Conservation (phyloP, 2,888 invertebrate genomes). For the Marronus borbonicus region DNA sequence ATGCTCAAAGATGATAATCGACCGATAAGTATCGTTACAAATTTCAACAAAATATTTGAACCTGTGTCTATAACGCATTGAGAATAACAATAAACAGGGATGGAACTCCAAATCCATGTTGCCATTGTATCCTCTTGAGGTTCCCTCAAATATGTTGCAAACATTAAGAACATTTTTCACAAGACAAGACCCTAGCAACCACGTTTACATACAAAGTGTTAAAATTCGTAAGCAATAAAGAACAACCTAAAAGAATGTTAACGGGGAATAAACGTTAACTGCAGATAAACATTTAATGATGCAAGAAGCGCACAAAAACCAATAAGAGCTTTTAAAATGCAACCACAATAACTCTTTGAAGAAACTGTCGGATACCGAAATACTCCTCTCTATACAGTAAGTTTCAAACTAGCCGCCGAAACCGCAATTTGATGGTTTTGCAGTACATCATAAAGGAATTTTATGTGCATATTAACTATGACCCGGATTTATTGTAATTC, state of each 20-base stretch:
- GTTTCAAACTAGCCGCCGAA: slow-evolving; percentile 4
- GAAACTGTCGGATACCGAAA: not conserved
- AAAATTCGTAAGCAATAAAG: no score
- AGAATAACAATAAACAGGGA: no score
- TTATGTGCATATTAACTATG: not conserved
- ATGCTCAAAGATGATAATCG: no score
- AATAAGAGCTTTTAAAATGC: not conserved
- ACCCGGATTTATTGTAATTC: slow-evolving; percentile 1
- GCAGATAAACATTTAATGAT: slow-evolving; percentile 2
- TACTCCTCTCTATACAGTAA: not conserved
- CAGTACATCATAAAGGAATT: slow-evolving; percentile 2
- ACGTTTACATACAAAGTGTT: no score
- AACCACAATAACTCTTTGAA: slow-evolving; percentile 13
- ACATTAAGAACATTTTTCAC: no score
- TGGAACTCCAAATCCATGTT: no score
- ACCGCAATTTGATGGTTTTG: slow-evolving; percentile 6
- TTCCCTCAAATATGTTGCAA: no score
- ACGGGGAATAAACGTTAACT: not conserved
- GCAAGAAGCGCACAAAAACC: not conserved
- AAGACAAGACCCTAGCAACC: no score
- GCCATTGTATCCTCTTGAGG: no score
- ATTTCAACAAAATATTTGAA: no score
- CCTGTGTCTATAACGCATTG: no score
- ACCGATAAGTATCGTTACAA: no score
- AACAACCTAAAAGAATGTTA: not conserved